Evolutionary conservation across 2,797 vertebrate genomes (phyloP).

Genomic region (Limnodromus scolopaceus): DNA sequence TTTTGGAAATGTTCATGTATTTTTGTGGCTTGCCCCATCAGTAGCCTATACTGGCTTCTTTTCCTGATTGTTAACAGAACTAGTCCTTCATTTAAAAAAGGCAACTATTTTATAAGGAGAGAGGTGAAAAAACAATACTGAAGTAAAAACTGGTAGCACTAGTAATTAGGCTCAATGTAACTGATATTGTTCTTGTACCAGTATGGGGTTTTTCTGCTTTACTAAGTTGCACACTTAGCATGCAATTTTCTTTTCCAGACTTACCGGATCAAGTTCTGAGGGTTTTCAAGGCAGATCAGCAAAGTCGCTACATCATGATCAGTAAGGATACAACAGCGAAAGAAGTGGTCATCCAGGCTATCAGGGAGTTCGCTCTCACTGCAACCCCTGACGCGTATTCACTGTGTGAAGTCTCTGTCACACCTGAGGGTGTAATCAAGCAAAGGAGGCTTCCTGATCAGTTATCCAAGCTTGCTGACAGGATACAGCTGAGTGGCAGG

Average conservation of each 20-base stretch:
- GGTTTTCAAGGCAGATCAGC: conserved; percentile 98
- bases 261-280: conserved; percentile 96
- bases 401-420: conserved; percentile 96
- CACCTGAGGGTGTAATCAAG: conserved; percentile 97
- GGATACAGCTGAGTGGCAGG: conserved; percentile 98
- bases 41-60: not conserved
- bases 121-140: not conserved
- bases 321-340: conserved; percentile 98
- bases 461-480: conserved; percentile 96
- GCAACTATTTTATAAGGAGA: not conserved
- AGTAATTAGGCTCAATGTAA: not conserved
- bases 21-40: not conserved
- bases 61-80: not conserved
- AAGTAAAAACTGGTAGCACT: not conserved
- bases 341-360: conserved; percentile 95
- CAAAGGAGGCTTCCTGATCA: conserved; percentile 95
- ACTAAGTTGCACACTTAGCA: not conserved
- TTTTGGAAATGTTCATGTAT: not conserved
- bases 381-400: conserved; percentile 92
- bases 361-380: conserved; percentile 95
- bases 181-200: not conserved
- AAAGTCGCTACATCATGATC: conserved; percentile 99
- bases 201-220: not conserved
- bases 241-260: conserved; percentile 76
- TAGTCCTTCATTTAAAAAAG: not conserved